Percentiles rank a stretch among this genome's conserved stretches.
Conservation (phyloP, 2,797 vertebrate genomes). For the Sebastes paucispinis region DNA sequence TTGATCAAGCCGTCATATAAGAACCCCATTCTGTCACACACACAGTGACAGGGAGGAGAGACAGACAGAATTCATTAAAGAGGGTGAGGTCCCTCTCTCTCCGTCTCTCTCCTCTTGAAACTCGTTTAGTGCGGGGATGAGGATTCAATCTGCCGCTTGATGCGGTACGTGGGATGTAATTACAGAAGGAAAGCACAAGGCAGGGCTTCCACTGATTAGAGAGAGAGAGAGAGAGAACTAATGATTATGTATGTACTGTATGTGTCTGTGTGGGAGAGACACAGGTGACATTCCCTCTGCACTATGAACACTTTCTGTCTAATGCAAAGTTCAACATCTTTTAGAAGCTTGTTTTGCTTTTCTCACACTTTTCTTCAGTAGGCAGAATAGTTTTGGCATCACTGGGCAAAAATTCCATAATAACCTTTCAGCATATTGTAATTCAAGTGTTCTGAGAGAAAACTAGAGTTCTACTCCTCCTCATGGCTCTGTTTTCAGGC, state of each 20-base stretch:
- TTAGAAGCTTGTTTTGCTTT: not conserved
- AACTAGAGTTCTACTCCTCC: too few species aligned
- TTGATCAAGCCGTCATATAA: conserved; percentile 46
- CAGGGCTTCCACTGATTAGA: conserved; percentile 64
- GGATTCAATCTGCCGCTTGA: conserved; percentile 60
- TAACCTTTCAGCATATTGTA: too few species aligned
- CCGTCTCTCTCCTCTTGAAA: conserved; percentile 37
- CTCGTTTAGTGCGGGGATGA: conserved; percentile 36
- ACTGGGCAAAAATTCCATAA: too few species aligned
- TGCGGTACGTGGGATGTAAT: conserved; percentile 67
- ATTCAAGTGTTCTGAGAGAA: too few species aligned
- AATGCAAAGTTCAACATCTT: not conserved
- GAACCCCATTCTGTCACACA: conserved; percentile 57
- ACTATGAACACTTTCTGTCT: not conserved
- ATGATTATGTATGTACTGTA: conserved; percentile 48
- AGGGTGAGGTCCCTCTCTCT: conserved; percentile 4
- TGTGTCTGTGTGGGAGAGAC: conserved; percentile 30
- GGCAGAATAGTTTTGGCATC: too few species aligned
- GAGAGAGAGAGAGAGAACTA: conserved; percentile 38
- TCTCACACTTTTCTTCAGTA: not conserved
- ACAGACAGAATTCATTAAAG: conserved; percentile 36
- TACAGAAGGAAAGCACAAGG: conserved; percentile 56
- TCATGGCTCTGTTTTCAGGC: too few species aligned
- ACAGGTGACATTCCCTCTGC: conserved; percentile 45
- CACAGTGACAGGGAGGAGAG: conserved; percentile 31